Conservation (phyloP, 2,888 invertebrate species). For the Hymenopus coronatus region DNA sequence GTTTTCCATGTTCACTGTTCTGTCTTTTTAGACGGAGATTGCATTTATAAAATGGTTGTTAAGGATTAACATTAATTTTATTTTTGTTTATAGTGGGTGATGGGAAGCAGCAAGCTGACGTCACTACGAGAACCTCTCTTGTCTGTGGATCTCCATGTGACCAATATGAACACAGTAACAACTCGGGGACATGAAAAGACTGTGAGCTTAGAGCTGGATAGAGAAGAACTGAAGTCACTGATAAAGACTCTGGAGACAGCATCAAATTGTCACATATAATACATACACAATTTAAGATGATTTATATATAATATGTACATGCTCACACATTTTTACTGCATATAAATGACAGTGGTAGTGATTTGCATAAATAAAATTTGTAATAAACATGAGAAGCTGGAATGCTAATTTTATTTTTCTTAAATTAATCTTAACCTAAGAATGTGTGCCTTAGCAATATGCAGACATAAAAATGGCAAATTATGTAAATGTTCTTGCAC, state of each 20-base stretch:
- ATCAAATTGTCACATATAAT: constrained; percentile 5
- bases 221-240: constrained; percentile 42
- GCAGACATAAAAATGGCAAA: neutral
- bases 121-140: constrained; percentile 50
- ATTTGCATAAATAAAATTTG: neutral
- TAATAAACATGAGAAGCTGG: neutral
- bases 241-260: constrained; percentile 25
- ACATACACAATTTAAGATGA: neutral
- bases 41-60: too few species aligned
- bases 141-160: constrained; percentile 47
- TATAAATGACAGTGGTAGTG: neutral
- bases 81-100: constrained; percentile 44
- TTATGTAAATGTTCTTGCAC: neutral
- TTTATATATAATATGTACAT: neutral
- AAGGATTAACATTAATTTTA: too few species aligned
- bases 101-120: constrained; percentile 53
- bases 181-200: constrained; percentile 23
- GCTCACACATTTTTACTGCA: neutral
- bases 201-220: constrained; percentile 45
- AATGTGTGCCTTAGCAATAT: neutral
- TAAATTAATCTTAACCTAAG: neutral
- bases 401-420: neutral
- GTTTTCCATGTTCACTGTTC: too few species aligned
- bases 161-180: constrained; percentile 34
- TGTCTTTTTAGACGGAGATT: too few species aligned